Evolutionary conservation across 2,113 vertebrate genomes (phyloP), one percentile per base, ranked within the genome.

Genomic region (Notiomystis cincta): DNA sequence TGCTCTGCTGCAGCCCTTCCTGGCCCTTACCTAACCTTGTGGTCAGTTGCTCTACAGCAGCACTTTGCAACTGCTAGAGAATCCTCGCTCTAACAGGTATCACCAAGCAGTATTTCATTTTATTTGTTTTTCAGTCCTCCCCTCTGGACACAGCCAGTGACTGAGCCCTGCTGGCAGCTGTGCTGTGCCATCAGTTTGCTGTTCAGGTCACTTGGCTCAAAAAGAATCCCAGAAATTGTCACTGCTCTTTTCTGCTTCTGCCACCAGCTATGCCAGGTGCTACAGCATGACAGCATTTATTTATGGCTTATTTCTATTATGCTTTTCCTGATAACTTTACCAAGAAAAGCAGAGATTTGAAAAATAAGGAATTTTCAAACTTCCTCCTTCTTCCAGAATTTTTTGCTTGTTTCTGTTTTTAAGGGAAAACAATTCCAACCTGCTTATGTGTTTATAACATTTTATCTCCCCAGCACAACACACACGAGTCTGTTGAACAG

Each of bases 241-340:
- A 53, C 35, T 92, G 75, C 47, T 87, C 76, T 83, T 78, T 56
- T 48, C 95, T 81, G 70, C 37, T 66, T 21, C 83, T 27, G 66
- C 33, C 53, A 62, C 64, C 65, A 80, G 45, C 67, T 62, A 79
- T 0, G 2, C 30, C 67, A 70, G 61, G 23, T 93, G 47, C 40
- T 27, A 44, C 85, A 35, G 64, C 83, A 11, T 0, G 3, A 37
- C 21, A 58, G 17, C 31, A 23, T 9, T 27, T 20, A 45, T 20
- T 45, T 11, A 35, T 31, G 23, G 35, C 13, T 90, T 48, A 27
- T 2, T 75, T 76, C 25, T 58, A 2, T 15, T 24, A n/a, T 65
- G 15, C 2, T 11, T 69, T 58, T 50, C 28, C 33, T 20, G 31
- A 30, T 24, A 9, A 13, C 33, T 23, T 18, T 22, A 11, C 8